phyloP scores from a whole-genome alignment of 2,888 invertebrate species.

The Leptura quadrifasciata region DNA sequence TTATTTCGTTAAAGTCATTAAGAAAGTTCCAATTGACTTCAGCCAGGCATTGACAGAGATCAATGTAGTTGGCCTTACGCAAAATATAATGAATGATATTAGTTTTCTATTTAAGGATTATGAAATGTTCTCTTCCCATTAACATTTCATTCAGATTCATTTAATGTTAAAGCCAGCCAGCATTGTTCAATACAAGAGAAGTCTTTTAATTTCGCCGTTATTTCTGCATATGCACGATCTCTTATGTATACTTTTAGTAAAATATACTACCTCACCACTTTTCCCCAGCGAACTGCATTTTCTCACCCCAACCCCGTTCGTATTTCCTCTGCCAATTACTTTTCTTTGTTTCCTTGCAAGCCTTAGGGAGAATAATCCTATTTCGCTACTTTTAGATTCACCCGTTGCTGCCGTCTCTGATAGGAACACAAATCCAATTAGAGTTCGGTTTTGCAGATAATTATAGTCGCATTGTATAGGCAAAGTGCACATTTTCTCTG shows the following conservation, averaged over 20 bases:
- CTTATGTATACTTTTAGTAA: background rate
- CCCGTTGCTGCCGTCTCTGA: background rate
- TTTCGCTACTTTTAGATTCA: slow-evolving; percentile 19
- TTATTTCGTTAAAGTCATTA: too few relatives aligned
- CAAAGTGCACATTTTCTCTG: too few relatives aligned
- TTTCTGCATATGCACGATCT: background rate
- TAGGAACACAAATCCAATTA: slow-evolving; percentile 11
- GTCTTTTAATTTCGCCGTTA: background rate
- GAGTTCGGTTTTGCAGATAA: background rate
- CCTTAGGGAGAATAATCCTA: slow-evolving; percentile 20
- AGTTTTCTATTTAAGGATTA: too few relatives aligned
- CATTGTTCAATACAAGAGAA: background rate
- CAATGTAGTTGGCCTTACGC: too few relatives aligned
- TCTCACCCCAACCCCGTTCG: background rate
- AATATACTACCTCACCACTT: background rate
- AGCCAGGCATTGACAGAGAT: too few relatives aligned
- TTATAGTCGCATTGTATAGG: background rate
- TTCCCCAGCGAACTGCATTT: background rate
- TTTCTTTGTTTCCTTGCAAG: slow-evolving; percentile 18
- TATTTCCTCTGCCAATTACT: slow-evolving; percentile 8
- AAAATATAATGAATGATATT: too few relatives aligned
- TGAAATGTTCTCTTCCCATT: too few relatives aligned
- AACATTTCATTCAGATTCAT: background rate
- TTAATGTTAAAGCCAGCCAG: background rate
- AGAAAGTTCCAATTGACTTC: too few relatives aligned